phyloP scores from a whole-genome alignment of 2,797 vertebrate genomes.

The Anguilla megastoma region DNA sequence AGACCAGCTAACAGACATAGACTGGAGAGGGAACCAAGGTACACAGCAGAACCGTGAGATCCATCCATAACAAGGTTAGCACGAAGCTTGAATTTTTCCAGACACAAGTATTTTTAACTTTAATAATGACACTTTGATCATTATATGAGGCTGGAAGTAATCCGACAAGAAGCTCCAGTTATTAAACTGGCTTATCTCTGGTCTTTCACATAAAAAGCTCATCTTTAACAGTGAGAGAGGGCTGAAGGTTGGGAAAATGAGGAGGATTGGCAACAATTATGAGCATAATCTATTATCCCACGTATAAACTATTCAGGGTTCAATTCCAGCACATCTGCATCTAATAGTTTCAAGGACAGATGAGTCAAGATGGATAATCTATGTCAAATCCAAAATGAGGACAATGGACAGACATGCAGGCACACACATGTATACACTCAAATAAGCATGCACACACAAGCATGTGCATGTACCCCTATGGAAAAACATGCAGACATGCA shows the following conservation, averaged over 20 bases:
- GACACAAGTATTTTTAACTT: neutral
- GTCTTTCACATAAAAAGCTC: neutral
- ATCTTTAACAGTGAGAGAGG: neutral
- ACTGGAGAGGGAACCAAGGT: too few relatives aligned
- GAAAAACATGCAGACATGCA: slow-evolving; percentile 13
- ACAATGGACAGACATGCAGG: neutral
- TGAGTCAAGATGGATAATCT: slow-evolving; percentile 41
- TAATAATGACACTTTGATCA: neutral
- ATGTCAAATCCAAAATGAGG: slow-evolving; percentile 42
- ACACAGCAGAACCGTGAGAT: neutral
- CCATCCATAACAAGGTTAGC: neutral
- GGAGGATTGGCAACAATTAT: slow-evolving; percentile 43
- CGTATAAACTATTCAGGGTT: slow-evolving; percentile 37
- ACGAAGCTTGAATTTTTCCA: neutral
- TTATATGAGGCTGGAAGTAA: neutral
- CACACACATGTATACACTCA: neutral
- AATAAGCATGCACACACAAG: neutral
- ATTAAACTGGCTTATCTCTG: neutral
- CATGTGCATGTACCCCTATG: slow-evolving; percentile 28
- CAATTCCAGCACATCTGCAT: slow-evolving; percentile 46
- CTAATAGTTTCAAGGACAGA: slow-evolving; percentile 37
- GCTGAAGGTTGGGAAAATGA: slow-evolving; percentile 9
- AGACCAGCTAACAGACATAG: neutral
- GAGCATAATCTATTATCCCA: slow-evolving; percentile 35
- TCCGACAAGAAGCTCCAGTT: neutral